A percentile compares a stretch with the other conserved stretches of the same genome.
phyloP scores from a whole-genome alignment of 2,113 vertebrate species.

The Phalacrocorax aristotelis region DNA sequence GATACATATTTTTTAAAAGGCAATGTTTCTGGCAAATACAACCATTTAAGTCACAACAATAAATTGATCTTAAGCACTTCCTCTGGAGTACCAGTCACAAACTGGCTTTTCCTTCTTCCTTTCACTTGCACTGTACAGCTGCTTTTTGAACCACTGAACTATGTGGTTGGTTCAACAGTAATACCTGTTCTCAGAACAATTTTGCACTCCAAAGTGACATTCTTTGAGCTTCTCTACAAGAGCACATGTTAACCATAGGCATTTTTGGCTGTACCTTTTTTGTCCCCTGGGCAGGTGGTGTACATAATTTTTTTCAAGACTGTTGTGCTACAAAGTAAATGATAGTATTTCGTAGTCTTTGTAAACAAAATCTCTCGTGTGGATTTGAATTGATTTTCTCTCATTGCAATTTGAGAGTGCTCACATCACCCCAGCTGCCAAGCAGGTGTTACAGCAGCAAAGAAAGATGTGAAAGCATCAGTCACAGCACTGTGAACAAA shows the following conservation, averaged over 20 bases:
- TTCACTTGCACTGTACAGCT: background rate
- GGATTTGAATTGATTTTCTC: constrained; percentile 12
- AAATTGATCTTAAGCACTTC: background rate
- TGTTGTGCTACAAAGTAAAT: background rate
- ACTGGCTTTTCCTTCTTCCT: background rate
- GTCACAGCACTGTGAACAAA: background rate
- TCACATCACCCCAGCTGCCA: background rate
- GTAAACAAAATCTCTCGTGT: background rate
- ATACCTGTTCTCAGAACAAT: background rate
- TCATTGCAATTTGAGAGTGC: background rate
- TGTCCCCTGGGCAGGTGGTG: background rate
- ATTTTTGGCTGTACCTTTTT: background rate
- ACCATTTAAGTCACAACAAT: background rate
- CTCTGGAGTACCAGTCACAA: background rate
- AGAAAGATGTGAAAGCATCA: background rate
- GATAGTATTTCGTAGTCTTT: background rate
- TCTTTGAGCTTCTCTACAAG: background rate
- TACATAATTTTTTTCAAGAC: background rate
- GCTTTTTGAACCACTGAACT: background rate
- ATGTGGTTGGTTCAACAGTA: background rate
- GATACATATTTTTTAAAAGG: background rate
- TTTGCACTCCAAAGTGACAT: background rate
- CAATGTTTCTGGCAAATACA: background rate
- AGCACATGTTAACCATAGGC: background rate
- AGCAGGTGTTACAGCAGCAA: background rate